Base-by-base conservation (phyloP, 1,140 invertebrate genomes). In the Bombus sibiricus region DNA sequence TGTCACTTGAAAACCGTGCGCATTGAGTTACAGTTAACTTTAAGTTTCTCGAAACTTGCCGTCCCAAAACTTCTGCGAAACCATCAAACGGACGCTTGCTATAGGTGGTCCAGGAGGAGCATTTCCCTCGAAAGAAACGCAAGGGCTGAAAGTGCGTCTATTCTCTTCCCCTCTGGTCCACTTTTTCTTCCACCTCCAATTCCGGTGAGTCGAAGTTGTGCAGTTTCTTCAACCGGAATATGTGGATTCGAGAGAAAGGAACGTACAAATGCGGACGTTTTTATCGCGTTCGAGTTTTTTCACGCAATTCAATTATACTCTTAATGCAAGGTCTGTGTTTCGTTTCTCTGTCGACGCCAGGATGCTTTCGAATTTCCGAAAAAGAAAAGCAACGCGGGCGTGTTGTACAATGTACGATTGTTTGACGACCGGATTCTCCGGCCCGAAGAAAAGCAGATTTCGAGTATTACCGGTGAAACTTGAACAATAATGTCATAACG, bases 21-120 rank as follows among this genome's bases (percentile, higher is more conserved):
- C 86, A 90, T 90, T 83, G 80, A 90, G 89, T 90, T 90, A 90
- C 76, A 80, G 86, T 86, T 83, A 88, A 90, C 78, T 89, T 87
- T 71, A 89, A 90, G 85, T 88, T 90, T 79, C 59, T n/a, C 15
- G 25, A 39, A 88, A 90, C 77, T 90, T 85, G 73, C 34, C 75
- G 64, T 76, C 37, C 41, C 79, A 76, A 87, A 90, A 90, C 86
- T 90, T 88, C 57, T 59, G 71, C 81, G 80, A 85, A 90, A 88
- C 89, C 79, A 39, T 79, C 57, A 85, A 87, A 90, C 86, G 82
- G 82, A 89, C 75, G 73, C 43, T 41, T 32, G 57, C 62, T 85
- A 81, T 86, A 78, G 85, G 43, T 76, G 66, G 13, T 47, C 53
- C 13, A 22, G 43, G 18, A 69, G 72, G 12, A 85, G 86, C 86